phyloP scores from a whole-genome alignment of 64 coral and sea anemone genomes.

The Cladopsammia gracilis region DNA sequence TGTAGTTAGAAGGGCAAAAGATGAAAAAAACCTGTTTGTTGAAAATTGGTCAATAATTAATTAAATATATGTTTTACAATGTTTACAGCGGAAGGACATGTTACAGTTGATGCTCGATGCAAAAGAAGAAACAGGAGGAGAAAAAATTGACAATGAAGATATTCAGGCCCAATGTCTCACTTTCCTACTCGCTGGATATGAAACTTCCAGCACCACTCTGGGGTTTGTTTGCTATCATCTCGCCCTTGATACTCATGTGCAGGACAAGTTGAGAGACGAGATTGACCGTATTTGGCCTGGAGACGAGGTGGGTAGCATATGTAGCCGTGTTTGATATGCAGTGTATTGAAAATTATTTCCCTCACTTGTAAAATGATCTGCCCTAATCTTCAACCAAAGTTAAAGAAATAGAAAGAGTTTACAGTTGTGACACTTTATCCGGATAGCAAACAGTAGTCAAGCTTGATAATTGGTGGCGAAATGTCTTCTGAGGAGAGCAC shows the following conservation, averaged over 20 bases:
- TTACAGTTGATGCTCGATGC: constrained; percentile 62
- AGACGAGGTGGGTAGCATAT: background rate
- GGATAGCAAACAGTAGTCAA: no score
- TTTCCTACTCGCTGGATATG: constrained; percentile 72
- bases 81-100: constrained; percentile 38
- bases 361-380: no score
- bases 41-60: no score
- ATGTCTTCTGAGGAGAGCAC: no score
- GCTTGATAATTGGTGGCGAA: no score
- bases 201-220: constrained; percentile 56
- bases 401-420: no score
- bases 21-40: no score
- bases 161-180: constrained; percentile 45
- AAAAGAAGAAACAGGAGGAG: constrained; percentile 45
- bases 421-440: no score
- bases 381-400: no score
- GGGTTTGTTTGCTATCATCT: constrained; percentile 47
- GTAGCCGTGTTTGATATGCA: background rate
- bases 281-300: constrained; percentile 42
- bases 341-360: no score
- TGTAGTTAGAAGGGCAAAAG: no score
- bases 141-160: constrained; percentile 55
- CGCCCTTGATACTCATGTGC: constrained; percentile 53
- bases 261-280: constrained; percentile 73
- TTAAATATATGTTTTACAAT: no score